Base-by-base conservation (phyloP, 2,888 invertebrate species). In the Thelaira solivaga region DNA sequence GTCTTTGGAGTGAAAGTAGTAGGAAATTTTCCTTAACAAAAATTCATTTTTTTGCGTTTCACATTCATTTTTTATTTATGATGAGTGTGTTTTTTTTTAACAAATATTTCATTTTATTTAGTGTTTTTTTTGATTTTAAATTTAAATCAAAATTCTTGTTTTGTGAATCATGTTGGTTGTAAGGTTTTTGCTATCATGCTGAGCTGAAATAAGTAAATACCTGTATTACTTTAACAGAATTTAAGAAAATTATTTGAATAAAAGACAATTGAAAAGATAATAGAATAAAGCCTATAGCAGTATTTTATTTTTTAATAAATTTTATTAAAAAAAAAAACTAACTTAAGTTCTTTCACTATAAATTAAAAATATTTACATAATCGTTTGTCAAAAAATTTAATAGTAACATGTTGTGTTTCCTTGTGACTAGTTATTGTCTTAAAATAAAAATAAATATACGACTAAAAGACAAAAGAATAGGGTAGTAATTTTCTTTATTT, bases 31-130 rank as follows among this genome's bases (percentile, higher is more conserved):
- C 55, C 34, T 55, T 65, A 10, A 20, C n/a, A 55, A 53, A 47
- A 16, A 62, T 34, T 26, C 22, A 26, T 34, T 71, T 5, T 51
- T 61, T 47, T 77, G 55, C 57, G 55, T 31, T 51, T 75, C 22
- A 61, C 55, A 49, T 72, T 77, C 68, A 77, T 77, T 45, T 36
- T 49, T 41, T 77, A 77, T 72, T 77, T 68, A 72, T 77, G 62
- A 57, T 43, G 64, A 77, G 68, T 77, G 73, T 36, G 73, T 62
- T 68, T 49, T 18, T 13, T 20, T 31, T 61, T n/a, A n/a, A n/a
- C n/a, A n/a, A n/a, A n/a, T n/a, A 8, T 31, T 49, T 34, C 13
- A 26, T 65, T 43, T 2, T 41, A 24, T 59, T 43, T 4, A n/a
- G 3, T 16, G 16, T n/a, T 47, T 26, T 13, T 62, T 29, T 13